Evolutionary conservation across 2,797 vertebrate species (phyloP).

Genomic region (Dromococcyx pavoninus): DNA sequence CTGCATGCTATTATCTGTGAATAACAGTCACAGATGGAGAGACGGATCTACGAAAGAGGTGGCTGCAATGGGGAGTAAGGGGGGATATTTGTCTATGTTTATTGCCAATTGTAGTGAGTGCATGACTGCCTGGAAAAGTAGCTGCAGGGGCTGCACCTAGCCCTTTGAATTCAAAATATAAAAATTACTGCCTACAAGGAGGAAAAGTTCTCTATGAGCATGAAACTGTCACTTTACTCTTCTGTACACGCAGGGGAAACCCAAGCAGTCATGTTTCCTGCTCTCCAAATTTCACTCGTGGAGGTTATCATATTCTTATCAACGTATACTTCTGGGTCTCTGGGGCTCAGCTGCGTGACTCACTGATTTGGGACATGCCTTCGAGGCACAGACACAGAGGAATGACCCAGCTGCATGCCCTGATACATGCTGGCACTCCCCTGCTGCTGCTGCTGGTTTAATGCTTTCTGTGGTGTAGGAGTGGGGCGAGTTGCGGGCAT

Average conservation of each 20-base stretch:
- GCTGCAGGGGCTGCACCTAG: background rate
- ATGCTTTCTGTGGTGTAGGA: background rate
- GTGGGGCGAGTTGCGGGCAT: background rate
- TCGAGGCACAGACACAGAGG: background rate
- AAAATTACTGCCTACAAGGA: background rate
- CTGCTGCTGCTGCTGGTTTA: background rate
- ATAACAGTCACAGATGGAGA: background rate
- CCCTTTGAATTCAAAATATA: background rate
- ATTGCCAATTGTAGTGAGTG: background rate
- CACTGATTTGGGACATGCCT: background rate
- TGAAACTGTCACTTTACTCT: background rate
- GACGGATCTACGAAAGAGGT: background rate
- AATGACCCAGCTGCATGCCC: background rate
- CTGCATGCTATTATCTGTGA: background rate
- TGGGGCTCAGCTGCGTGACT: background rate
- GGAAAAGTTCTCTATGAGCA: background rate
- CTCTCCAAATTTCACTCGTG: background rate
- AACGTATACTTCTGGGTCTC: background rate
- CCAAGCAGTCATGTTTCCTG: background rate
- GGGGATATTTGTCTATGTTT: background rate
- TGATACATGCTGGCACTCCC: background rate
- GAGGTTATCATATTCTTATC: background rate
- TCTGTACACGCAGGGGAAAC: background rate
- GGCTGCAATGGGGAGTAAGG: background rate
- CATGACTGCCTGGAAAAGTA: background rate